Evolutionary conservation across 2,113 vertebrate genomes (phyloP).

Genomic region (Alouatta palliata): DNA sequence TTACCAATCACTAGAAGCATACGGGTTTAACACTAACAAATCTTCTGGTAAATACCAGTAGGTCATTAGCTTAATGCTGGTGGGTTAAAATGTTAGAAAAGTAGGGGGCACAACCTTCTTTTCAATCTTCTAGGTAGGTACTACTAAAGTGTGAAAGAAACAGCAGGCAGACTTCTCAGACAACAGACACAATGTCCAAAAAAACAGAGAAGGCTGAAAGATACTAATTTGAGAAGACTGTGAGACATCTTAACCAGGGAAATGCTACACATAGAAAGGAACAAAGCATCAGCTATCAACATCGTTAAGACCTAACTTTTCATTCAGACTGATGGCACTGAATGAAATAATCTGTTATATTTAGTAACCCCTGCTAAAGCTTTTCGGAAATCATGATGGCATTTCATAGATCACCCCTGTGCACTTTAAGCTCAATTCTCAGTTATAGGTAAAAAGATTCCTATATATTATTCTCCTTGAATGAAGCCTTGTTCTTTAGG

Average conservation of each 20-base stretch:
- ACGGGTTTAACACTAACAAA: background rate
- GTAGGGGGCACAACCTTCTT: background rate
- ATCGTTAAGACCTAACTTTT: slow-evolving; percentile 21
- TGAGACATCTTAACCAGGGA: background rate
- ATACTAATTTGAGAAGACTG: background rate
- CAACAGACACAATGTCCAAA: background rate
- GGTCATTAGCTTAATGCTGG: background rate
- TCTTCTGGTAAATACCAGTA: background rate
- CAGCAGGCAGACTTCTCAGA: background rate
- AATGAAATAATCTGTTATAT: slow-evolving; percentile 63
- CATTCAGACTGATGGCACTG: background rate
- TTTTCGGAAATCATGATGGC: slow-evolving; percentile 62
- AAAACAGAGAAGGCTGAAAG: background rate
- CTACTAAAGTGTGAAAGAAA: background rate
- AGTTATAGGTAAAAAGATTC: slow-evolving; percentile 47
- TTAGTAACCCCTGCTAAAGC: slow-evolving; percentile 58
- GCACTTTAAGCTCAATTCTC: slow-evolving; percentile 60
- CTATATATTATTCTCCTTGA: slow-evolving; percentile 31
- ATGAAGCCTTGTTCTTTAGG: slow-evolving; percentile 37
- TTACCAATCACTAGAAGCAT: background rate
- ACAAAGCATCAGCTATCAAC: background rate
- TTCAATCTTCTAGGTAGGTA: background rate
- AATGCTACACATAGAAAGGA: background rate
- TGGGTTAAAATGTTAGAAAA: background rate
- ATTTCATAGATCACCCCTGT: slow-evolving; percentile 53